These are phyloP conservation scores for Agrochola lota DNA, from an alignment of 2,888 invertebrate genomes.

Conservation along the genomic window DNA sequence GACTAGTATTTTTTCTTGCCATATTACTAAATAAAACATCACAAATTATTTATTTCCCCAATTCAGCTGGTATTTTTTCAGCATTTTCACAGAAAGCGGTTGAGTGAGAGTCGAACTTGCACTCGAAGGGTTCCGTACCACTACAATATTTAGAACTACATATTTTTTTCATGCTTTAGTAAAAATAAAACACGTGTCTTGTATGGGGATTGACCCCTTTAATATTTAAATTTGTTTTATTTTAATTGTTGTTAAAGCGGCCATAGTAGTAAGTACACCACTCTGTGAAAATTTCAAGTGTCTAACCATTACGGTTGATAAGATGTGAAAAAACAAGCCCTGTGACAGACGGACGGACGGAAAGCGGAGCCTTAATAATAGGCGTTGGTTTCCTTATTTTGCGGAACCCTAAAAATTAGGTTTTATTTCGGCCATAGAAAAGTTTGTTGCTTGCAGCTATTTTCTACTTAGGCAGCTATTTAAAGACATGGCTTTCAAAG, in stretches of 20 bases:
- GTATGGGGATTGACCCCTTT: not conserved
- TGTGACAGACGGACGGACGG: not conserved
- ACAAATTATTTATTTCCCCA: slow-evolving; percentile 59
- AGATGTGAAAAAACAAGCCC: no score
- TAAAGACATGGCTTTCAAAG: not conserved
- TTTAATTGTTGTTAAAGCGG: not conserved
- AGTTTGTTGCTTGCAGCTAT: not conserved
- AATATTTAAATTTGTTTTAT: not conserved
- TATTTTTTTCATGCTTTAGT: not conserved
- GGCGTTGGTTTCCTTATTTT: not conserved
- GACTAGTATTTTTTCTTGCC: slow-evolving; percentile 67
- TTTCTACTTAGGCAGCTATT: not conserved
- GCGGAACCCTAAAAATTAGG: not conserved
- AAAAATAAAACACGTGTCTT: not conserved
- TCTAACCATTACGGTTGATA: no score
- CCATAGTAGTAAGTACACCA: not conserved
- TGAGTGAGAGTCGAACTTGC: not conserved
- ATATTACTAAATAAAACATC: slow-evolving; percentile 66
- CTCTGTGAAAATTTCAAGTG: no score
- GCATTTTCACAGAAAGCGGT: not conserved
- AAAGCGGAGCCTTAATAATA: not conserved
- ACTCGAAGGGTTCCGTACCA: not conserved
- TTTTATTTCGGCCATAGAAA: not conserved
- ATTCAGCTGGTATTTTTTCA: slow-evolving; percentile 1
- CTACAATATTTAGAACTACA: not conserved